These are phyloP conservation scores for Pseudorhiza aurosa DNA, from an alignment of 30 jellyfish, hydroid and myxozoan genomes.

Conservation along the genomic window DNA sequence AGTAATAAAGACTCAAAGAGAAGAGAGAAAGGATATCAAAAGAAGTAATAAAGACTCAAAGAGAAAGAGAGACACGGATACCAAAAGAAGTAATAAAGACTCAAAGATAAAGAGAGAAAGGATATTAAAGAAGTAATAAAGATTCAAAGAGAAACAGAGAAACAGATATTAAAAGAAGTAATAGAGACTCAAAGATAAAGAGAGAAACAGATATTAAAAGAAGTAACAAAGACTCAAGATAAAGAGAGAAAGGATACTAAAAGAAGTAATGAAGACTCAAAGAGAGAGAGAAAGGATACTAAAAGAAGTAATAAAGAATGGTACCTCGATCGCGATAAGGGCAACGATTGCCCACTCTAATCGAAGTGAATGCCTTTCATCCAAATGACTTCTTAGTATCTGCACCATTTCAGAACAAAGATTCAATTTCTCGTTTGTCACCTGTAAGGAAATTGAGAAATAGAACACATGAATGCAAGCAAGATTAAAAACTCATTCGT, in stretches of 20 bases:
- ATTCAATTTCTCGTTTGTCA: conserved; percentile 86
- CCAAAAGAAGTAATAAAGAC: background rate
- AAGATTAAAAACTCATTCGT: too few species aligned
- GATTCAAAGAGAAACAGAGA: too few species aligned
- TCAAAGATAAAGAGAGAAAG: background rate
- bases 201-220: background rate
- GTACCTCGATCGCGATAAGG: conserved; percentile 94
- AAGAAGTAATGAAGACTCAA: too few species aligned
- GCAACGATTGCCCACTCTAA: conserved; percentile 90
- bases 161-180: background rate
- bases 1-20: too few species aligned
- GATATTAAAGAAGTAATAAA: too few species aligned
- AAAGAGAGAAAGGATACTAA: background rate
- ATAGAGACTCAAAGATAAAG: too few species aligned
- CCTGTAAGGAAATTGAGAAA: conserved; percentile 46
- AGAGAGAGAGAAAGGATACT: background rate
- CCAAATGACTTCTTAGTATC: conserved; percentile 80
- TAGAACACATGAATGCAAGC: background rate
- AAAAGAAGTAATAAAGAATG: background rate
- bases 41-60: too few species aligned
- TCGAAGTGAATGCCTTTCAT: conserved; percentile 88
- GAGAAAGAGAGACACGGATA: background rate
- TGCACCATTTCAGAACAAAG: conserved; percentile 94
- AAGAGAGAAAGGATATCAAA: background rate
- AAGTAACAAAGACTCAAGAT: background rate